Conservation (phyloP, 2,113 vertebrate genomes). For the Pituophis catenifer region DNA sequence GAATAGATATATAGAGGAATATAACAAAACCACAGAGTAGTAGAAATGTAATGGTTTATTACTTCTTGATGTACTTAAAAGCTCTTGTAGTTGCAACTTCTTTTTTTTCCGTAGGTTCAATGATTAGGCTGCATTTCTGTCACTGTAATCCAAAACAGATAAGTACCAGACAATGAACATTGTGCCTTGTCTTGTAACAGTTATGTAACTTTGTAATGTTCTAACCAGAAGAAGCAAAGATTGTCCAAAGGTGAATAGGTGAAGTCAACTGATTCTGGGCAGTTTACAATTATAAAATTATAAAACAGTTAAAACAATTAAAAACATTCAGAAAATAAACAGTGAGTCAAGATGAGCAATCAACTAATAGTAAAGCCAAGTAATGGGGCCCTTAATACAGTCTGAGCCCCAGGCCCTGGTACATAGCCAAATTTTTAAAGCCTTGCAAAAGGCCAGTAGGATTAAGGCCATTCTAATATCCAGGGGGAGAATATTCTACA, state of each 20-base stretch:
- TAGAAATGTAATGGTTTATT: rapidly evolving
- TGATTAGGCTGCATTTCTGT: slow-evolving; percentile 47
- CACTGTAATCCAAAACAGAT: slow-evolving; percentile 46
- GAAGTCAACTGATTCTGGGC: not conserved
- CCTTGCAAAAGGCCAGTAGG: too few relatives aligned
- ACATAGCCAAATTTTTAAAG: too few relatives aligned
- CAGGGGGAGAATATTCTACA: too few relatives aligned
- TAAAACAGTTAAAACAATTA: too few relatives aligned
- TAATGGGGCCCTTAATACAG: too few relatives aligned
- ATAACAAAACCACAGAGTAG: not conserved
- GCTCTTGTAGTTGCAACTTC: slow-evolving; percentile 1
- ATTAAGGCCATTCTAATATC: too few relatives aligned
- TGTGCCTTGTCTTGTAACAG: slow-evolving; percentile 37
- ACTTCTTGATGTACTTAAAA: not conserved
- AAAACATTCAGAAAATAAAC: too few relatives aligned
- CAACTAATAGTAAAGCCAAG: too few relatives aligned
- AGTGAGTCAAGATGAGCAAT: too few relatives aligned
- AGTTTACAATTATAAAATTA: too few relatives aligned
- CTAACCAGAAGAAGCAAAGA: slow-evolving; percentile 12
- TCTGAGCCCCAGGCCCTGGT: too few relatives aligned
- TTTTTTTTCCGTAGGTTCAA: slow-evolving; percentile 18
- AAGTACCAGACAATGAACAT: slow-evolving; percentile 43
- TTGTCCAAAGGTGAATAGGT: slow-evolving; percentile 18
- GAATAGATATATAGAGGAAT: not conserved
- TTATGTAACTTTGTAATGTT: slow-evolving; percentile 25